These are phyloP conservation scores for Petroica traversi DNA, from an alignment of 2,113 vertebrate species.

Conservation along the genomic window DNA sequence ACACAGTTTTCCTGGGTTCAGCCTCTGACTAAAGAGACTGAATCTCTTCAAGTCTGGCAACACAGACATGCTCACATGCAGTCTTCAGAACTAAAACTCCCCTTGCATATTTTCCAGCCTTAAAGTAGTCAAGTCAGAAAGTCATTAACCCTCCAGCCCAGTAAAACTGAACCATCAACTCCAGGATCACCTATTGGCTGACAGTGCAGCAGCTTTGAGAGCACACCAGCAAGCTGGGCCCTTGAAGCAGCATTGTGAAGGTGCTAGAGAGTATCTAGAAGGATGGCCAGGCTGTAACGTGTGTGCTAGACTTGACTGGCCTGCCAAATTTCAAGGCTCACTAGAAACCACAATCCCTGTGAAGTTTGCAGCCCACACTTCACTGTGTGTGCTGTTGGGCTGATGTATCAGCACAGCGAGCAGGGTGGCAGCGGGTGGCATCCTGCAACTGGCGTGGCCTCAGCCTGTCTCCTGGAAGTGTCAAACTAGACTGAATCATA, in stretches of 20 bases:
- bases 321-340: background rate
- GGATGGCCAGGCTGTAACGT: background rate
- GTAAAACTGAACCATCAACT: background rate
- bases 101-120: background rate
- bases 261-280: background rate
- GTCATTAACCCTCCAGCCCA: background rate
- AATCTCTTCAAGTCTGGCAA: background rate
- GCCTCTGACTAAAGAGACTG: background rate
- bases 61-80: background rate
- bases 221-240: background rate
- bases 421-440: background rate
- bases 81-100: background rate
- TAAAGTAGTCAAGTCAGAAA: background rate
- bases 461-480: background rate
- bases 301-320: background rate
- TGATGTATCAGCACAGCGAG: accelerated
- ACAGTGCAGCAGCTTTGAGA: background rate
- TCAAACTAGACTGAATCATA: background rate
- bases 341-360: background rate
- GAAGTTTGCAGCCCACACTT: background rate
- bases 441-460: background rate
- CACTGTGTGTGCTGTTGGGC: accelerated
- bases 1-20: background rate
- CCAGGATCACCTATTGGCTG: background rate
- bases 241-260: background rate